A percentile compares a stretch with the other conserved stretches of the same genome.
Evolutionary conservation across 2,113 vertebrate species (phyloP).

Genomic region (Dicaeum eximium): DNA sequence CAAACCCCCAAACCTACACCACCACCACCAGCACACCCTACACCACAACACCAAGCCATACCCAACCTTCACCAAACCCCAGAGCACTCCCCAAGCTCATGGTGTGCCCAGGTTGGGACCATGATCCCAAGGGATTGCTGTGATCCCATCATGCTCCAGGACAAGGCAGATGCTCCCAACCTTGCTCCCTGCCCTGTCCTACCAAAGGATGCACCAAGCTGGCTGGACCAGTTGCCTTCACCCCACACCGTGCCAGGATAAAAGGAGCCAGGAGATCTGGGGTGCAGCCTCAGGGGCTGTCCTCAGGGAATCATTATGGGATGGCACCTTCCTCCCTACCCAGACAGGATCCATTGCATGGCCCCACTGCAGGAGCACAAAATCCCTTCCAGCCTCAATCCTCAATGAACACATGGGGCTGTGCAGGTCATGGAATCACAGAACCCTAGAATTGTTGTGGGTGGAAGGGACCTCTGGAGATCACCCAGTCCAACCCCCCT

Average conservation of each 20-base stretch:
- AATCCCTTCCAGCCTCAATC: neutral
- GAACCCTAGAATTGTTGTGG: too few species aligned
- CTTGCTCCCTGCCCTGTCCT: neutral
- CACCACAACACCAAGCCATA: neutral
- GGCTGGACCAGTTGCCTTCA: neutral
- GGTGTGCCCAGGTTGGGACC: neutral
- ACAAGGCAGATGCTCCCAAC: neutral
- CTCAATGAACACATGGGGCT: accelerated
- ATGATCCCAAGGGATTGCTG: neutral
- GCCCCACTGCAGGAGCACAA: neutral
- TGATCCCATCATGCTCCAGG: neutral
- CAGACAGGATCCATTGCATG: neutral
- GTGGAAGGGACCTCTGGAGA: neutral
- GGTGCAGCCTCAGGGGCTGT: neutral
- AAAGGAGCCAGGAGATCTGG: neutral
- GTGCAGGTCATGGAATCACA: neutral
- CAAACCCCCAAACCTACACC: neutral
- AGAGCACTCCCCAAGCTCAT: neutral
- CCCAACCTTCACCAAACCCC: too few species aligned
- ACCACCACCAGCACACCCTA: neutral
- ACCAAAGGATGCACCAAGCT: neutral
- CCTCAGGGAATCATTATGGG: neutral
- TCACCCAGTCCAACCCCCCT: neutral
- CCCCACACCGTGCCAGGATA: accelerated
- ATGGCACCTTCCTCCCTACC: neutral